These are phyloP conservation scores for Oryctes rhinoceros DNA, from an alignment of 1,140 invertebrate species.

Conservation along the genomic window DNA sequence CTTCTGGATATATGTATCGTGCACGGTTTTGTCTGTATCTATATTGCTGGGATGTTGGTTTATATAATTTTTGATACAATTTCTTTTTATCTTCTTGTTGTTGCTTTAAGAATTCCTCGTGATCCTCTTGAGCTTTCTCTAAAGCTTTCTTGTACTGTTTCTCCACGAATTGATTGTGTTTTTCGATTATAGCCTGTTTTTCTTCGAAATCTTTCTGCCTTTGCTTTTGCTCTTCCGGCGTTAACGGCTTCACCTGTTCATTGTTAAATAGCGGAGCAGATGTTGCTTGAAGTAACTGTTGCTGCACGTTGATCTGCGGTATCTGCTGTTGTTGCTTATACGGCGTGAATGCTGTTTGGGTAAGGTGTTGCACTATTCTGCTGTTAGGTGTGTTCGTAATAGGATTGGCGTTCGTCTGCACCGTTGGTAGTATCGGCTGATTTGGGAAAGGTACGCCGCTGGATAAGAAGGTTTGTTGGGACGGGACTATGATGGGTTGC, in stretches of 20 bases:
- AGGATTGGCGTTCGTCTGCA: constrained; percentile 25
- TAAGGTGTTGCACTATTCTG: constrained; percentile 56
- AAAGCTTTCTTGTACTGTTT: constrained; percentile 74
- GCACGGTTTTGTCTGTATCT: constrained; percentile 52
- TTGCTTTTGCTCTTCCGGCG: constrained; percentile 70
- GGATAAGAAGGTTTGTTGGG: constrained; percentile 42
- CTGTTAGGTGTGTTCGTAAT: constrained; percentile 36
- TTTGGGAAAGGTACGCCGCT: constrained; percentile 42
- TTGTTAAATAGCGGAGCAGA: not conserved
- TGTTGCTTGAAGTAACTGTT: constrained; percentile 28
- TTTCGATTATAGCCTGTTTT: constrained; percentile 72
- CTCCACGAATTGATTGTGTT: constrained; percentile 74
- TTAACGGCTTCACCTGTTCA: not conserved
- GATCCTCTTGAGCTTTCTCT: constrained; percentile 71
- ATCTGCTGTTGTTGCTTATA: constrained; percentile 48
- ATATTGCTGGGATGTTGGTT: constrained; percentile 48
- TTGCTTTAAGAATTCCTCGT: constrained; percentile 69
- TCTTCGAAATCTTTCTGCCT: constrained; percentile 68
- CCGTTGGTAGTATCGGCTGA: constrained; percentile 24
- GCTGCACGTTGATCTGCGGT: constrained; percentile 46
- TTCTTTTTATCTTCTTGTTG: constrained; percentile 63
- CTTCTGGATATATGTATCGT: constrained; percentile 59
- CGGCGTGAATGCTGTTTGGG: constrained; percentile 59
- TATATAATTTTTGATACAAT: constrained; percentile 60
- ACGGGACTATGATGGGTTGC: not conserved